phyloP scores from a whole-genome alignment of 30 jellyfish, hydroid and myxozoan species.

The Chrysaora quinquecirrha region DNA sequence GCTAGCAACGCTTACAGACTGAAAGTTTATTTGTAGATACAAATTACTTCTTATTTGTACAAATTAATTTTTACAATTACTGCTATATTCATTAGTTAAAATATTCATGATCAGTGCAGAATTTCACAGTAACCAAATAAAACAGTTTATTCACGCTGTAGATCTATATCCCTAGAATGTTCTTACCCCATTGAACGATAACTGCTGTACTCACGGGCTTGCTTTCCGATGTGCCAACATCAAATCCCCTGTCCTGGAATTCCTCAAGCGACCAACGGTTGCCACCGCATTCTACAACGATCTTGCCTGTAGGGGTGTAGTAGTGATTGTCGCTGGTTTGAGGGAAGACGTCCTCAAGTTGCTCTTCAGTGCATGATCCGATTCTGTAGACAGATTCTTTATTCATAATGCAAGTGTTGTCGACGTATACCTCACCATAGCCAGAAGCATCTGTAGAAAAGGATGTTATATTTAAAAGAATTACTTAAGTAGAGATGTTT shows the following conservation, averaged over 20 bases:
- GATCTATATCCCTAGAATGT: constrained; percentile 58
- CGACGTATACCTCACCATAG: constrained; percentile 79
- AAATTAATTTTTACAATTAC: too few species aligned
- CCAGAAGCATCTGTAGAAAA: constrained; percentile 81
- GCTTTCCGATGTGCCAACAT: constrained; percentile 44
- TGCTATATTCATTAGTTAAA: too few species aligned
- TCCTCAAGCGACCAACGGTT: constrained; percentile 75
- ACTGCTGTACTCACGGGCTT: constrained; percentile 58
- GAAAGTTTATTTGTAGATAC: too few species aligned
- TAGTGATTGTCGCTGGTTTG: constrained; percentile 69
- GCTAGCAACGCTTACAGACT: too few species aligned
- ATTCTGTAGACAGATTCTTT: constrained; percentile 64
- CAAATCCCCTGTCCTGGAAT: constrained; percentile 86
- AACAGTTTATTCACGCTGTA: too few species aligned
- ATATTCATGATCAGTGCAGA: too few species aligned
- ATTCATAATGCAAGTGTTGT: constrained; percentile 69
- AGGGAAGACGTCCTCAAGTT: constrained; percentile 74
- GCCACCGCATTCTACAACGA: constrained; percentile 75
- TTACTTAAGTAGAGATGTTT: too few species aligned
- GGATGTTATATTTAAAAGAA: background rate
- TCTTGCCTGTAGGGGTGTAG: constrained; percentile 80
- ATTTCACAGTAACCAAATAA: too few species aligned
- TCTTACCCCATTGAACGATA: constrained; percentile 80
- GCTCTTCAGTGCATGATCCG: constrained; percentile 78
- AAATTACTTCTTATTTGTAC: too few species aligned